These are phyloP conservation scores for Ciona savignyi DNA, from an alignment of 23 tunicate genomes.

Conservation along the genomic window DNA sequence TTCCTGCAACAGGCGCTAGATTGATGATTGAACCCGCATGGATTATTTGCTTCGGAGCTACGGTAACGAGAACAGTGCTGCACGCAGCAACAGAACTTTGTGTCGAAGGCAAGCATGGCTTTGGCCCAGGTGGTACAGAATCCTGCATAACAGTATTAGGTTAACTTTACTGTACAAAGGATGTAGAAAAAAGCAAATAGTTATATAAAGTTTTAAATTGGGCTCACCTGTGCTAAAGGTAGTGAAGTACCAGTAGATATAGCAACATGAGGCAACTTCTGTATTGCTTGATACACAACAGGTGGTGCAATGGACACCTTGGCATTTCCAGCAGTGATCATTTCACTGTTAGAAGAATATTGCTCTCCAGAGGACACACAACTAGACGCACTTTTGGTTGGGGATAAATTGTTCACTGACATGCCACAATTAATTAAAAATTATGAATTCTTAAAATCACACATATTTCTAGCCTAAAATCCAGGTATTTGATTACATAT, in stretches of 20 bases:
- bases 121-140: neutral
- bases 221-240: neutral
- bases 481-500: too few relatives aligned
- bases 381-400: conserved; percentile 15
- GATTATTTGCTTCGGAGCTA: conserved; percentile 22
- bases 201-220: too few relatives aligned
- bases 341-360: neutral
- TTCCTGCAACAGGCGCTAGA: conserved; percentile 7
- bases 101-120: neutral
- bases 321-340: neutral
- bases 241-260: neutral
- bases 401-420: conserved; percentile 43
- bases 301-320: conserved; percentile 2
- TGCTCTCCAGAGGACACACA: conserved; percentile 11
- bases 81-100: conserved; percentile 5
- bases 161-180: neutral
- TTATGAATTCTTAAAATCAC: neutral
- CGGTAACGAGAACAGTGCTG: conserved; percentile 1
- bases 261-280: neutral
- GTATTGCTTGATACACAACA: neutral
- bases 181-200: neutral
- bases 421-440: conserved; percentile 9
- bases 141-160: neutral
- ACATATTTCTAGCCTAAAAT: too few relatives aligned
- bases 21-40: conserved; percentile 13